Evolutionary conservation across 2,888 invertebrate genomes (phyloP).

Genomic region (Keiferia lycopersicella): DNA sequence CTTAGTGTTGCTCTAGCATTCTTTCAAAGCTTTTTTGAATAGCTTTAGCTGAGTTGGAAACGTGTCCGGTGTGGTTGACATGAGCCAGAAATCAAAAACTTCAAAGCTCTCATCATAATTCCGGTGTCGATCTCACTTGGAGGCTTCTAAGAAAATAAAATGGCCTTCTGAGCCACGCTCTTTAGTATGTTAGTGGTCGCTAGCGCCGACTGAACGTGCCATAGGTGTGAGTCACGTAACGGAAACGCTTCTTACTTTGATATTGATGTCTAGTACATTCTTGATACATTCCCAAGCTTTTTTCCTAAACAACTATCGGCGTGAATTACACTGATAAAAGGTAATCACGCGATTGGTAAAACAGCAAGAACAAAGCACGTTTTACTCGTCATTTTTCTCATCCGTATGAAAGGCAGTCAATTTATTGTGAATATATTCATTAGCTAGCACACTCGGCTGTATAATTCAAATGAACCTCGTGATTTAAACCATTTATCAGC

Average conservation of each 20-base stretch:
- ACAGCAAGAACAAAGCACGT: background rate
- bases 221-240: conserved; percentile 78
- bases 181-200: conserved; percentile 73
- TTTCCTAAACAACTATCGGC: conserved; percentile 41
- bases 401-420: background rate
- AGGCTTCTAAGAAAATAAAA: conserved; percentile 59
- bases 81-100: conserved; percentile 24
- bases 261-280: conserved; percentile 61
- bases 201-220: conserved; percentile 69
- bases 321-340: conserved; percentile 15
- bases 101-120: conserved; percentile 40
- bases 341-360: conserved; percentile 5
- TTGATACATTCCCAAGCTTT: conserved; percentile 63
- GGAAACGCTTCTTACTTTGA: conserved; percentile 73
- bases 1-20: conserved; percentile 13
- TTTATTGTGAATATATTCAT: conserved; percentile 8
- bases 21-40: conserved; percentile 19
- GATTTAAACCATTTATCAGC: conserved; percentile 60
- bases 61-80: conserved; percentile 5
- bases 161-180: conserved; percentile 53
- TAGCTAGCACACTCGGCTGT: conserved; percentile 20
- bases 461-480: conserved; percentile 43
- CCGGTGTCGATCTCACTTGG: conserved; percentile 40
- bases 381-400: background rate
- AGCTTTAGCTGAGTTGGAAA: conserved; percentile 7